Conservation (phyloP, 2,797 vertebrate genomes). For the Dendrocincla fuliginosa region DNA sequence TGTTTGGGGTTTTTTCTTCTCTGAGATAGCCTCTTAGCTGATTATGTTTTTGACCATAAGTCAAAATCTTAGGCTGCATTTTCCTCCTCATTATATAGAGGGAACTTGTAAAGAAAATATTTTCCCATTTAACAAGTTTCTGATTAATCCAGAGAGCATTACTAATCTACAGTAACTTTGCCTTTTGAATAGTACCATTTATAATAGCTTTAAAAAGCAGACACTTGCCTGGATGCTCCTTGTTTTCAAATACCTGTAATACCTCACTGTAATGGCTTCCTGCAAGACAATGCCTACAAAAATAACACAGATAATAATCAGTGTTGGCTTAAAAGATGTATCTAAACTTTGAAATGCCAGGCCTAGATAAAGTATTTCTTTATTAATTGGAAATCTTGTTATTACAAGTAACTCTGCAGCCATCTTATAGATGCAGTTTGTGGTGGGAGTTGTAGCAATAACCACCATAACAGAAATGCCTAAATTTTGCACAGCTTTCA, state of each 20-base stretch:
- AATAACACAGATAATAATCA: neutral
- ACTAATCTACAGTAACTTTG: neutral
- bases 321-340: neutral
- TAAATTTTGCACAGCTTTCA: neutral
- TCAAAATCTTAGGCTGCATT: neutral
- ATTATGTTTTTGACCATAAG: neutral
- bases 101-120: neutral
- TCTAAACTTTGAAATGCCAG: neutral
- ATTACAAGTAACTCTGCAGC: neutral
- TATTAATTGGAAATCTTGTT: neutral
- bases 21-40: neutral
- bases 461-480: neutral
- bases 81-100: neutral
- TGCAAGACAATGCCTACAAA: neutral
- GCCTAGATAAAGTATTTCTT: neutral
- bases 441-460: neutral
- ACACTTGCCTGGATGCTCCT: neutral
- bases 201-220: neutral
- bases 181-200: neutral
- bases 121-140: neutral
- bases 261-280: neutral
- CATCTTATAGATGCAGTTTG: neutral
- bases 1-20: neutral
- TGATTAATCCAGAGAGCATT: neutral
- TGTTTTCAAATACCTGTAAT: neutral